A percentile compares a stretch with the other conserved stretches of the same genome.
These are phyloP conservation scores for Protobothrops flavoviridis DNA, from an alignment of 2,113 vertebrate species.

Conservation along the genomic window DNA sequence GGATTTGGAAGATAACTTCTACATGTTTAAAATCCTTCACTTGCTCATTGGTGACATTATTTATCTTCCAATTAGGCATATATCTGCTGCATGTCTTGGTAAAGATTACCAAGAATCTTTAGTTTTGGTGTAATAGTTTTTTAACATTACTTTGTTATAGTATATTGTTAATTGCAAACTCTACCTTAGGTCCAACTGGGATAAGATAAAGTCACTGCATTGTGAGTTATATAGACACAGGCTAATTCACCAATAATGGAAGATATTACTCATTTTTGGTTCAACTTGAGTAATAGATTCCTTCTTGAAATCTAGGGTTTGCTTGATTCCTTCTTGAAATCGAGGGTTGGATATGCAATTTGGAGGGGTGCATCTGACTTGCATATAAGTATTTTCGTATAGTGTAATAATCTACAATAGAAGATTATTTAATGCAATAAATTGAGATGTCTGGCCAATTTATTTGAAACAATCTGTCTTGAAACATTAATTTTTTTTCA, in stretches of 20 bases:
- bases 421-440: background rate
- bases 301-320: too few species aligned
- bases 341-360: background rate
- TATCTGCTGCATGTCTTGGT: background rate
- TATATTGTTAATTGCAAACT: background rate
- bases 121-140: background rate
- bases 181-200: background rate
- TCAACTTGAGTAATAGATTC: background rate
- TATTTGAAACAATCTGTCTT: background rate
- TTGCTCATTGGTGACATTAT: background rate
- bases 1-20: background rate
- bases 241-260: background rate
- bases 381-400: background rate
- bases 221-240: background rate
- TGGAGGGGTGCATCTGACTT: background rate
- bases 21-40: background rate
- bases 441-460: background rate
- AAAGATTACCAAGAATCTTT: background rate
- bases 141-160: background rate
- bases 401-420: background rate
- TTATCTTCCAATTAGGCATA: background rate
- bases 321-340: background rate
- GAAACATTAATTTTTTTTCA: background rate
- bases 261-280: background rate
- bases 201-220: background rate